Conservation (phyloP, 2,797 vertebrate genomes). For the Chiroxiphia lanceolata region DNA sequence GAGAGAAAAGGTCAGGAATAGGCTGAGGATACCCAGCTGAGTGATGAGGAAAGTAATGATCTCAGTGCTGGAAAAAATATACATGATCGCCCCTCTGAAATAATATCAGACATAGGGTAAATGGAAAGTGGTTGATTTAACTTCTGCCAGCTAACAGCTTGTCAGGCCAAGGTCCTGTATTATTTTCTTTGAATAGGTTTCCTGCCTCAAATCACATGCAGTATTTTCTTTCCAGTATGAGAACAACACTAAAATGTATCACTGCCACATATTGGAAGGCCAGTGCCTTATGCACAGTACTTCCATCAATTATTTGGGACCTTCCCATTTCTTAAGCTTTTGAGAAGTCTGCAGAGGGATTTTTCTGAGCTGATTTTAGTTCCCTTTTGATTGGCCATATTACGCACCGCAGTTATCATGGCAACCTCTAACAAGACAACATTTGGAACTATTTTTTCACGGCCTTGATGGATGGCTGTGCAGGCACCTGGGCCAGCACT, state of each 20-base stretch:
- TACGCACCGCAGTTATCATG: not conserved
- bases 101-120: not conserved
- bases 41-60: not conserved
- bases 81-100: not conserved
- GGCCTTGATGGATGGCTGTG: not conserved
- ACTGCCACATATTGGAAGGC: not conserved
- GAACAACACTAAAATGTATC: not conserved
- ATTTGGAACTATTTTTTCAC: not conserved
- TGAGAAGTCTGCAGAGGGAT: not conserved
- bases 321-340: not conserved
- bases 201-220: not conserved
- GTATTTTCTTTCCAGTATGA: not conserved
- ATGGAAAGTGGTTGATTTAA: not conserved
- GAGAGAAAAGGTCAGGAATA: not conserved
- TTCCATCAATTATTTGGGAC: not conserved
- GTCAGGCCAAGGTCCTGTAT: not conserved
- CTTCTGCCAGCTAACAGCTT: not conserved
- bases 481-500: not conserved
- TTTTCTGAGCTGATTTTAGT: not conserved
- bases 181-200: conserved; percentile 21
- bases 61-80: not conserved
- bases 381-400: not conserved
- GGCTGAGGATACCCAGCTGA: not conserved
- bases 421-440: not conserved
- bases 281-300: not conserved